Evolutionary conservation across 30 jellyfish, hydroid and myxozoan species (phyloP), one percentile per base, ranked within the genome.

Genomic region (Rhopilema esculentum): DNA sequence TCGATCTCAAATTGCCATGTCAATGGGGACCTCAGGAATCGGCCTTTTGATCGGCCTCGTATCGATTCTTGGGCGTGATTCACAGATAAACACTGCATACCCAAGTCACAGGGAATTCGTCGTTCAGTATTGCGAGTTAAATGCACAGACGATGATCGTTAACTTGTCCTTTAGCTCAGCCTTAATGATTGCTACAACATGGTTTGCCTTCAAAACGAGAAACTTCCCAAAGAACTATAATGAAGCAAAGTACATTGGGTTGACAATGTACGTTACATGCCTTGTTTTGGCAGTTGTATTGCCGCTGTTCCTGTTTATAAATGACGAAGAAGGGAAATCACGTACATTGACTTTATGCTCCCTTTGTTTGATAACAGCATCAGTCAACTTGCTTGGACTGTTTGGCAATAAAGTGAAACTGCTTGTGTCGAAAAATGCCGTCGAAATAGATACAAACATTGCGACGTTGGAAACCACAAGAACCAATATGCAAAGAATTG

Each of bases 181-280:
- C 18, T 82, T 89, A 65, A 88, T 90, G 95, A 77, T 87, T 4
- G 88, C 84, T 23, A 84, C 95, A 64, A 95, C 99, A 33, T 82
- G 97, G 94, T 84, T 88, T 49, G 99, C 99, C 16, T 88, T 85
- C 88, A 95, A 95, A 61, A 95, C 99, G 52, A 77, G 99, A 19
- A 75, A 89, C 69, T 95, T 90, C 75, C 99, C 99, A 17, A 95
- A 90, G 93, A 95, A 95, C 75, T 95, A 95, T 87, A 95, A 95
- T 88, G 99, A 95, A 82, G 97, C 99, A 0, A 90, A 90, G 84
- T 86, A 89, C 82, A 95, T 95, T 22, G 99, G 98, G 33, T 77
- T 90, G 49, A 90, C 99, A 22, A 84, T 95, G 96, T 95, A 90
- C 80, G 53, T 89, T 19, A 76, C 99, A 0, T 95, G 97, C 76